Evolutionary conservation across 1,140 invertebrate species (phyloP).

Genomic region (Nymphalis io): DNA sequence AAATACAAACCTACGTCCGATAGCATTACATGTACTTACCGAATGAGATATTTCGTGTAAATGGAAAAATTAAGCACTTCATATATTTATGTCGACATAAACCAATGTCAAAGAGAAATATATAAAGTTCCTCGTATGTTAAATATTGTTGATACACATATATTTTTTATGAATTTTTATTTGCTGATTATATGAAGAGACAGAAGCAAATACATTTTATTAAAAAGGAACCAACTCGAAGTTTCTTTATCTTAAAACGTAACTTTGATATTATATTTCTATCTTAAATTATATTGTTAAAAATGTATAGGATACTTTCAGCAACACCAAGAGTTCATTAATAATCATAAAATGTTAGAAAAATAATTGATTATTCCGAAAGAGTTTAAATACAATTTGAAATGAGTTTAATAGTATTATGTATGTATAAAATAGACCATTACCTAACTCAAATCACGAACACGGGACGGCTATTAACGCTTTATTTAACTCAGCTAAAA

Average conservation of each 20-base stretch:
- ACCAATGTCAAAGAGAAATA: background rate
- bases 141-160: constrained; percentile 5
- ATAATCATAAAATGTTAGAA: background rate
- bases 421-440: constrained; percentile 31
- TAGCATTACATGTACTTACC: constrained; percentile 23
- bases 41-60: constrained; percentile 26
- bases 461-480: constrained; percentile 57
- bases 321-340: background rate
- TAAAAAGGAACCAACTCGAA: background rate
- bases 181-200: background rate
- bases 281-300: too few species aligned
- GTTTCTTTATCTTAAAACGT: background rate
- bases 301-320: too few species aligned
- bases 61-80: constrained; percentile 18
- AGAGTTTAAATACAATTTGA: constrained; percentile 15
- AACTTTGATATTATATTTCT: background rate
- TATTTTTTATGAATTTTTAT: background rate
- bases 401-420: constrained; percentile 10
- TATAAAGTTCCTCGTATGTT: background rate
- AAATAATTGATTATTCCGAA: background rate
- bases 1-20: constrained; percentile 30
- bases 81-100: constrained; percentile 6
- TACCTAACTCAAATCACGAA: constrained; percentile 33
- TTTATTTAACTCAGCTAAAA: constrained; percentile 65
- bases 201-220: background rate